These are phyloP conservation scores for Trichonephila inaurata DNA, from an alignment of 1,140 invertebrate species.

Conservation along the genomic window DNA sequence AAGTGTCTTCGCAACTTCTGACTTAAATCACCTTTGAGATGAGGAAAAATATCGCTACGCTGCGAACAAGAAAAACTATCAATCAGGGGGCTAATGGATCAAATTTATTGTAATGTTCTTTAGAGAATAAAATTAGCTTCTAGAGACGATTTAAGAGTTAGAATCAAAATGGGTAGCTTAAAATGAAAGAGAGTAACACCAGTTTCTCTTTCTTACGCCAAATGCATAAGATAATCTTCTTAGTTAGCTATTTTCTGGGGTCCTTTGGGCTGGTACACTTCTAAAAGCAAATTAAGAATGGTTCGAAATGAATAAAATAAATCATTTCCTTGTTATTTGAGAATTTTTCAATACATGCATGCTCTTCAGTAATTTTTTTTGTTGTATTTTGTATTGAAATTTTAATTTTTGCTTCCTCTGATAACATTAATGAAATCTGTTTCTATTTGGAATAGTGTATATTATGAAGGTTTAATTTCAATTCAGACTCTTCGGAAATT, in stretches of 20 bases:
- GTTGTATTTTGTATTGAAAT: too few relatives aligned
- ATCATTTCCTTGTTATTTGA: background rate
- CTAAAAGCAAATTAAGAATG: background rate
- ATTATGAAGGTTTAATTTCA: too few relatives aligned
- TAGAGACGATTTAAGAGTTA: background rate
- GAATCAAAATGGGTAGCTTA: background rate
- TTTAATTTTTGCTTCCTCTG: too few relatives aligned
- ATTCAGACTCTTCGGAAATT: too few relatives aligned
- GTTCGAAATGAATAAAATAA: background rate
- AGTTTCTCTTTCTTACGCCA: background rate
- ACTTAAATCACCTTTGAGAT: background rate
- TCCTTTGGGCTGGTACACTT: background rate
- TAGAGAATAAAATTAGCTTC: constrained; percentile 3
- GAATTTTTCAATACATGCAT: background rate
- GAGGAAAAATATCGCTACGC: background rate
- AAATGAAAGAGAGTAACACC: background rate
- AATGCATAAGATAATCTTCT: background rate
- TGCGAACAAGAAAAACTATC: constrained; percentile 24
- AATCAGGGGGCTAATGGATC: background rate
- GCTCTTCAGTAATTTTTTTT: too few relatives aligned
- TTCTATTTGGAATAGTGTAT: too few relatives aligned
- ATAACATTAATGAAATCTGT: too few relatives aligned
- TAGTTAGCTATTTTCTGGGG: background rate
- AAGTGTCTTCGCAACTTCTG: constrained; percentile 7
- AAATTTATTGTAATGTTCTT: constrained; percentile 32